These are phyloP conservation scores for Labia minor DNA, from an alignment of 2,888 invertebrate genomes.

Conservation along the genomic window DNA sequence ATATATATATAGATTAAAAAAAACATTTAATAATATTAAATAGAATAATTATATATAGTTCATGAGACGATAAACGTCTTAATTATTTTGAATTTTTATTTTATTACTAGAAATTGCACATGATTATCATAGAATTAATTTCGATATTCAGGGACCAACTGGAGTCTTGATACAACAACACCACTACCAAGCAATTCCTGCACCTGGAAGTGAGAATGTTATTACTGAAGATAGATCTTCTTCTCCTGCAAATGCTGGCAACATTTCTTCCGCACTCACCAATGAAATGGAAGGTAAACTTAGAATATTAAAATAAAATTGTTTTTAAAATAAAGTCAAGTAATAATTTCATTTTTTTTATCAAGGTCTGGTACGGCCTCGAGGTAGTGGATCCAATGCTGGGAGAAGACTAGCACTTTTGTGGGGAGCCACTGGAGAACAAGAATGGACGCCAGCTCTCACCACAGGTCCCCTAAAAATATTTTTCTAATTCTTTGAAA, in stretches of 20 bases:
- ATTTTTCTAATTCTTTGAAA: background rate
- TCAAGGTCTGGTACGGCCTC: background rate
- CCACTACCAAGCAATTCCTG: constrained; percentile 77
- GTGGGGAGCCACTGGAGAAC: constrained; percentile 94
- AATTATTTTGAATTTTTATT: too few species aligned
- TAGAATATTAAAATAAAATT: too few species aligned
- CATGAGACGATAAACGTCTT: too few species aligned
- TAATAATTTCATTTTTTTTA: too few species aligned
- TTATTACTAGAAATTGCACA: too few species aligned
- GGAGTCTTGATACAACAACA: constrained; percentile 87
- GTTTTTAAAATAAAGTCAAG: too few species aligned
- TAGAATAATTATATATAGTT: too few species aligned
- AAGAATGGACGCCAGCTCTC: constrained; percentile 92
- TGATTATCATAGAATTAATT: too few species aligned
- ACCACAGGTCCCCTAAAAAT: constrained; percentile 79
- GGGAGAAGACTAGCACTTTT: constrained; percentile 51
- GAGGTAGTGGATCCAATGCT: background rate
- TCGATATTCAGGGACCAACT: constrained; percentile 76
- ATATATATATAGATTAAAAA: too few species aligned
- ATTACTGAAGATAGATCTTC: background rate
- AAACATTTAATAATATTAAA: too few species aligned
- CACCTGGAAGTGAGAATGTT: constrained; percentile 30
- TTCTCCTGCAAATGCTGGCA: background rate
- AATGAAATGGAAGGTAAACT: constrained; percentile 21
- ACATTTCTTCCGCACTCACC: constrained; percentile 22